Evolutionary conservation across 2,888 invertebrate genomes (phyloP), one percentile per base, ranked within the genome.

Genomic region (Lepidocyrtinus sp.): DNA sequence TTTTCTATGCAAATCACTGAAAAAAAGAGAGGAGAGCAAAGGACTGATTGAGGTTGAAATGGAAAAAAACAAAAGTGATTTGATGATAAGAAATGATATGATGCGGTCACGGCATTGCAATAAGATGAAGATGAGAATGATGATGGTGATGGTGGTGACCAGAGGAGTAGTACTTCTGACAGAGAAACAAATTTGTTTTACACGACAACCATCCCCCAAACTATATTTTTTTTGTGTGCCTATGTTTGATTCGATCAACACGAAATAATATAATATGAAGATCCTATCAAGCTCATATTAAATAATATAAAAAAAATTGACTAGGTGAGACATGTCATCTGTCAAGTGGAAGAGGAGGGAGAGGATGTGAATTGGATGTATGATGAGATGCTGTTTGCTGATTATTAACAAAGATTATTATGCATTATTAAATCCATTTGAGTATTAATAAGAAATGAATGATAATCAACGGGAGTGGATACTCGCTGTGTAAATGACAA

Each of bases 151-250:
- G 7, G n/a, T 55, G 55, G 55, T 55, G 9, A 55, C 55, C 55
- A 55, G 55, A 55, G 55, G 55, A 15, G 55, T 55, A 3, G 55
- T 55, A 55, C 17, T 55, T 55, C 55, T 75, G 74, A 75, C 74
- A 75, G 25, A 55, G n/a, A 25, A 75, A 75, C 74, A 67, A 65
- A 75, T 67, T 75, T 75, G 73, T 75, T 67, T 71, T 63, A 55
- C 55, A 55, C 55, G 55, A 55, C 55, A 55, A 55, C 55, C 55
- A 55, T 55, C 55, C 55, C n/a, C 55, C 55, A 55, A n/a, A 55
- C 36, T 36, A 5, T 12, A 9, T 36, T 36, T 36, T 12, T n/a
- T n/a, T n/a, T n/a, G n/a, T n/a, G 12, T 36, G 5, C 36, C 36
- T 12, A 36, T 36, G 5, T n/a, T 55, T 15, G 15, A 55, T n/a